Base-by-base conservation (phyloP, 1,140 invertebrate species). In the Leptestheria dahalacensis region DNA sequence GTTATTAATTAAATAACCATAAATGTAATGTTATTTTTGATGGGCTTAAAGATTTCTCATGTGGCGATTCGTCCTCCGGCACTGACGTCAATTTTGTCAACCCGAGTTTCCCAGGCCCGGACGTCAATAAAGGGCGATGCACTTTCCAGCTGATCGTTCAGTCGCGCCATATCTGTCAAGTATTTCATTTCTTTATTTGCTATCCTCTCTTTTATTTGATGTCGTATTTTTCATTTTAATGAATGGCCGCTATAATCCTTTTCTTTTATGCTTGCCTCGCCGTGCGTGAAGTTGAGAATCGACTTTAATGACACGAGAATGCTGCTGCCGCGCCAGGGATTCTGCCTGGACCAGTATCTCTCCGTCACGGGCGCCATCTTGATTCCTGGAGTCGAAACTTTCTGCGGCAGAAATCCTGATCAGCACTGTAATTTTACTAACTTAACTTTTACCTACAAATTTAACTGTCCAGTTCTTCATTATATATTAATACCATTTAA, bases 381-480 rank as follows among this genome's bases (percentile, higher is more conserved):
- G 33, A 41, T 41, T 15, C 48, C 29, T 4, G 58, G 33, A 41
- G 33, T 41, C 6, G 33, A 60, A 24, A 60, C 28, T 12, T 60
- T 51, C 3, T 60, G 58, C 21, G 58, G 58, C 18, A 51, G 23
- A 15, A 60, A 60, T 23, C 23, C 58, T 26, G 58, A 60, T 26
- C 58, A 60, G 20, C 58, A 60, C 26, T 51, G 58, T 60, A 23
- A 60, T 28, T n/a, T 29, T 41, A 41, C 33, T 9, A 15, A 41
- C 15, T 41, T 15, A 41, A 41, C 6, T 9, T 41, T 41, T n/a
- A n/a, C n/a, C n/a, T n/a, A n/a, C n/a, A n/a, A n/a, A n/a, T n/a
- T n/a, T n/a, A n/a, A n/a, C n/a, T n/a, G n/a, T n/a, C n/a, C n/a
- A n/a, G n/a, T n/a, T n/a, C n/a, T n/a, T n/a, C n/a, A n/a, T n/a